A percentile compares a stretch with the other conserved stretches of the same genome.
Conservation (phyloP, 2,113 vertebrate genomes). For the Hepsetus odoe region DNA sequence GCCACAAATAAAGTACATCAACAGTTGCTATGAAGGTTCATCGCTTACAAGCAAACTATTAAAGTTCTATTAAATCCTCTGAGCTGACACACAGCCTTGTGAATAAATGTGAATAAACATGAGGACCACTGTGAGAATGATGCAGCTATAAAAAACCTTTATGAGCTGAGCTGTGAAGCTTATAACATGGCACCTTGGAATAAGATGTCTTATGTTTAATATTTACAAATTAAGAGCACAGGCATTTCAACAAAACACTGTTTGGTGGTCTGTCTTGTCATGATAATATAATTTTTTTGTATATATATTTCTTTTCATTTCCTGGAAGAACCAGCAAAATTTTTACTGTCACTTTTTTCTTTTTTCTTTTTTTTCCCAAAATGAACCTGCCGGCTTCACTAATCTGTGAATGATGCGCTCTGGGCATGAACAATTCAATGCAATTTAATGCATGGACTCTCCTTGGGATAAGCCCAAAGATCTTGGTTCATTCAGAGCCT, state of each 20-base stretch:
- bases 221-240: neutral
- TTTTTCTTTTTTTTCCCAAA: too few species aligned
- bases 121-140: neutral
- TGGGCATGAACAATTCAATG: too few species aligned
- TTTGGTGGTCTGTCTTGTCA: neutral
- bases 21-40: neutral
- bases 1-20: neutral
- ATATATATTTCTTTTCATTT: neutral
- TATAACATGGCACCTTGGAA: neutral
- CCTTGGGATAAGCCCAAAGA: too few species aligned
- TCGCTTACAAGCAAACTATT: neutral
- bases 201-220: neutral
- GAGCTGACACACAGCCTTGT: neutral
- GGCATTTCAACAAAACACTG: neutral
- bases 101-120: slow-evolving; percentile 24
- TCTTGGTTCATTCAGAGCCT: too few species aligned
- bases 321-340: neutral
- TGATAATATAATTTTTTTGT: neutral
- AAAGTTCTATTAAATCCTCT: neutral
- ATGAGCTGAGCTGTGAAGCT: neutral
- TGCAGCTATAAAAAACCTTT: slow-evolving; percentile 2
- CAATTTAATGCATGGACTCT: too few species aligned
- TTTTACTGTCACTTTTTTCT: neutral
- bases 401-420: neutral
- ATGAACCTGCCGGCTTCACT: too few species aligned